These are phyloP conservation scores for Catotricha subobsoleta DNA, from an alignment of 2,888 invertebrate species.

Conservation along the genomic window DNA sequence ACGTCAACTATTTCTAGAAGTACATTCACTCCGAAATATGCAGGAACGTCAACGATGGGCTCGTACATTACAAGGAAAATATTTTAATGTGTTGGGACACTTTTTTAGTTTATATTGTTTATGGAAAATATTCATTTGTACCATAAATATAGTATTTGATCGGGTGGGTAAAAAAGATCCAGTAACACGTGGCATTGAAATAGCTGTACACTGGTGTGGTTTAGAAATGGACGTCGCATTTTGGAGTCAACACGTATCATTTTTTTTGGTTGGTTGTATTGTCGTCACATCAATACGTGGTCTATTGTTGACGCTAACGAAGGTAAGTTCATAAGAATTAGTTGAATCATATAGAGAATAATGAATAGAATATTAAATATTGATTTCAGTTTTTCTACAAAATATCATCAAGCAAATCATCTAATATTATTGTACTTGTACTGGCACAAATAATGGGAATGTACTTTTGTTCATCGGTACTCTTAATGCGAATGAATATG, in stretches of 20 bases:
- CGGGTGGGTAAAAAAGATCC: slow-evolving; percentile 97
- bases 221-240: slow-evolving; percentile 92
- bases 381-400: slow-evolving; percentile 99
- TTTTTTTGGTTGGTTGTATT: slow-evolving; percentile 90
- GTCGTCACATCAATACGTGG: slow-evolving; percentile 96
- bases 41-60: slow-evolving; percentile 88
- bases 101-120: slow-evolving; percentile 96
- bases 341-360: too few relatives aligned
- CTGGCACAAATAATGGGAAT: slow-evolving; percentile 99
- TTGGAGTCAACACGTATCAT: slow-evolving; percentile 98
- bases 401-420: slow-evolving; percentile 96
- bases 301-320: slow-evolving; percentile 85
- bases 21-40: slow-evolving; percentile 81
- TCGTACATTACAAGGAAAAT: slow-evolving; percentile 89
- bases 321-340: slow-evolving; percentile 38
- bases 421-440: slow-evolving; percentile 90
- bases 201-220: slow-evolving; percentile 92
- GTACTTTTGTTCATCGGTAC: slow-evolving; percentile 97
- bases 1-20: slow-evolving; percentile 88
- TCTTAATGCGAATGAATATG: slow-evolving; percentile 98
- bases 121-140: slow-evolving; percentile 99
- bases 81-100: slow-evolving; percentile 95
- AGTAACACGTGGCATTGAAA: slow-evolving; percentile 88
- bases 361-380: too few relatives aligned
- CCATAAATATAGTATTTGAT: slow-evolving; percentile 97